Base-by-base conservation (phyloP, 2,113 vertebrate species). In the Balaeniceps rex region DNA sequence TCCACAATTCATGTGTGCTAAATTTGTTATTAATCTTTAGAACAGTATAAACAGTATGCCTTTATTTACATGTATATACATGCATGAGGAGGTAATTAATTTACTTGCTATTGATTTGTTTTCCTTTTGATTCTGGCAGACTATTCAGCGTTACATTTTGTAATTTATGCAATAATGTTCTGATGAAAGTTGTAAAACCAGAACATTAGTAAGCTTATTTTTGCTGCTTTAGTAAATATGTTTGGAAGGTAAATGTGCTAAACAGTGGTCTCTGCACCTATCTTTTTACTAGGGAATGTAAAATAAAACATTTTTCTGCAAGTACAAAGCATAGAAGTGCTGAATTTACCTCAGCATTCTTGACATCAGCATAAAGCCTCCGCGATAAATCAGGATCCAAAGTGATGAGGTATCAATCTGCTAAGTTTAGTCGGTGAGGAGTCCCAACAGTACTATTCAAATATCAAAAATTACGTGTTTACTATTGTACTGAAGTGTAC, bases 1-100 rank as follows among this genome's bases (percentile, higher is more conserved):
- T 88, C 42, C 46, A 63, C 33, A 77, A 52, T 65, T 90, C 10
- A 46, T 3, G 14, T 74, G 42, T 9, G 5, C 66, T 95, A 34
- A 69, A 90, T 91, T 80, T 87, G 14, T 75, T 94, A 96, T 72
- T 94, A 82, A 91, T 93, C 49, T 90, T 92, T 79, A 74, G 34
- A 83, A 19, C 2, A 52, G 19, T 51, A 14, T 83, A 58, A 88
- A 81, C 16, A 86, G 18, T 64, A 47, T 78, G 74, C 47, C 78
- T 94, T 91, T 89, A 93, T 95, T 95, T 95, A 77, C 46, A 92
- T 79, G 47, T 40, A 87, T 81, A 93, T 76, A 36, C 66, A 65
- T 92, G 40, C 57, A 82, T 21, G 29, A 88, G 38, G n/a, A 83
- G n/a, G 57, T 83, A 78, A 80, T 88, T 88, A 26, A 91, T 83